Conservation (phyloP, 2,113 vertebrate genomes). For the Gallinago media region DNA sequence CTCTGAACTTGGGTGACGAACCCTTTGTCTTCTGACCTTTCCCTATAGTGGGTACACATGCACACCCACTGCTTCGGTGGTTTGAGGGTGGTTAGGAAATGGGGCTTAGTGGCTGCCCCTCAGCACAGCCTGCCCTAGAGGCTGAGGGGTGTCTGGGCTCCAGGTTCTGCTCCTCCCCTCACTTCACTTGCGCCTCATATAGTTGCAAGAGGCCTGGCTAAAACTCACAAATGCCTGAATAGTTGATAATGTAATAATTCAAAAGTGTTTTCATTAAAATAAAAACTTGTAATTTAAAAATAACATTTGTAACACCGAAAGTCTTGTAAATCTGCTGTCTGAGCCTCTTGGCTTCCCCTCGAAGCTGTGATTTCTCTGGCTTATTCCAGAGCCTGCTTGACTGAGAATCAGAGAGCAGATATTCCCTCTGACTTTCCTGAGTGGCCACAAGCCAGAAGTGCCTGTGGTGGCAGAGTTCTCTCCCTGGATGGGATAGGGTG, state of each 20-base stretch:
- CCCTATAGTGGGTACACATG: neutral
- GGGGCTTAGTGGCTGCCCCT: neutral
- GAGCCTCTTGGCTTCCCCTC: neutral
- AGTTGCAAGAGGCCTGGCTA: neutral
- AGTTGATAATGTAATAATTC: neutral
- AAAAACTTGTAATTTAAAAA: neutral
- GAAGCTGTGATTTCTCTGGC: neutral
- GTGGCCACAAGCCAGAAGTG: neutral
- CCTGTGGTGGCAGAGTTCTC: neutral
- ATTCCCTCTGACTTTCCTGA: neutral
- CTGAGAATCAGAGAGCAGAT: neutral
- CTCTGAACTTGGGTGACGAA: neutral
- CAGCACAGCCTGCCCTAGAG: neutral
- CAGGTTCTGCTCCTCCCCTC: neutral
- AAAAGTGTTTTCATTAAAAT: neutral
- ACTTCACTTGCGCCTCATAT: fast-evolving
- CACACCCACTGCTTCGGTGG: fast-evolving
- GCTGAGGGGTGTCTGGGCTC: fast-evolving
- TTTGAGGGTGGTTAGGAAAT: no score
- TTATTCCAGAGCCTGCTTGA: neutral
- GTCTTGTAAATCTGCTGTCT: neutral
- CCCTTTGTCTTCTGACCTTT: neutral
- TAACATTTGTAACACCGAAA: neutral
- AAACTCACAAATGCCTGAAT: neutral
- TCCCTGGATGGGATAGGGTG: neutral